Evolutionary conservation across 2,113 vertebrate genomes (phyloP).

Genomic region (Danionella cerebrum): DNA sequence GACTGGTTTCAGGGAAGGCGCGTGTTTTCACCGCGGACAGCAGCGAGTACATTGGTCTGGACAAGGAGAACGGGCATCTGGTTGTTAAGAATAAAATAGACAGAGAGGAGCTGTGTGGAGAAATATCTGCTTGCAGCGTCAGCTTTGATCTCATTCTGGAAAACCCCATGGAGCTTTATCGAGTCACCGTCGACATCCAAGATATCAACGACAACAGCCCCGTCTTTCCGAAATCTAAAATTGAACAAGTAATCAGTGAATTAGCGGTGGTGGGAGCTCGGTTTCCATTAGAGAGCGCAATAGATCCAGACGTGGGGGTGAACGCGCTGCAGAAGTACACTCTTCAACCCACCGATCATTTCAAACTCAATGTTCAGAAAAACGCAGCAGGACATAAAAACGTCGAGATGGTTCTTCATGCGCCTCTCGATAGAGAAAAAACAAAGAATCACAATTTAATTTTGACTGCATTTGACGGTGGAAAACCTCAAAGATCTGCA

Average conservation of each 20-base stretch:
- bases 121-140: conserved; percentile 40
- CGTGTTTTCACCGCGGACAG: conserved; percentile 61
- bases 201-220: conserved; percentile 58
- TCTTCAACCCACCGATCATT: conserved; percentile 56
- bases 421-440: conserved; percentile 53
- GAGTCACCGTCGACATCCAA: conserved; percentile 38
- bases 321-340: conserved; percentile 60
- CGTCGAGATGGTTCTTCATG: conserved; percentile 59
- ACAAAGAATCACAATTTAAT: conserved; percentile 44
- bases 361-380: conserved; percentile 50
- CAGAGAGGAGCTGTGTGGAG: conserved; percentile 42
- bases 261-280: conserved; percentile 47
- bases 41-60: conserved; percentile 62
- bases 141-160: conserved; percentile 48
- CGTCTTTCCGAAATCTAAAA: conserved; percentile 46
- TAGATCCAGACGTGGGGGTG: conserved; percentile 60
- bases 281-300: conserved; percentile 55
- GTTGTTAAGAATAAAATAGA: conserved; percentile 49
- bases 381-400: conserved; percentile 47
- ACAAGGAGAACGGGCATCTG: conserved; percentile 48
- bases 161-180: conserved; percentile 49
- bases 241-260: conserved; percentile 62
- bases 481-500: conserved; percentile 58
- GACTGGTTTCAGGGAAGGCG: conserved; percentile 58
- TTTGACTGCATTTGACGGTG: conserved; percentile 62